phyloP scores from a whole-genome alignment of 2,888 invertebrate genomes.

The Plagiodera versicolora region DNA sequence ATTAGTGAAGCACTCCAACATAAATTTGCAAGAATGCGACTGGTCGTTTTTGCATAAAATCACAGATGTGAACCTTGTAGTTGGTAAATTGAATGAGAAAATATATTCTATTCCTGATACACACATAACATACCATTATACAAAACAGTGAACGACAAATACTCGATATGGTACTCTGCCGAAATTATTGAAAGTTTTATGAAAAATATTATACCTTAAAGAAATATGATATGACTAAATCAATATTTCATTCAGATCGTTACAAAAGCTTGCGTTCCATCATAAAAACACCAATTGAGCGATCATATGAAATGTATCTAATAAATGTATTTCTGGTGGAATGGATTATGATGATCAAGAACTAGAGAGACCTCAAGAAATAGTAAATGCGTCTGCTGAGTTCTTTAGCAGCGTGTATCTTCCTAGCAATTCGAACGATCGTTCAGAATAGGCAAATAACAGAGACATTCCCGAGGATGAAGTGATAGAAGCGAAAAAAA shows the following conservation, averaged over 20 bases:
- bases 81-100: background rate
- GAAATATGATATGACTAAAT: background rate
- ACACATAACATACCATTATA: too few species aligned
- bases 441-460: background rate
- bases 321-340: background rate
- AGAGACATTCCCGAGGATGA: conserved; percentile 5
- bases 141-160: background rate
- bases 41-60: background rate
- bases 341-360: too few species aligned
- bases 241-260: background rate
- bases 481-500: conserved; percentile 2
- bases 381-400: too few species aligned
- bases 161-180: background rate
- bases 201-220: background rate
- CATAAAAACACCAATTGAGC: background rate
- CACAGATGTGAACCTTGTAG: background rate
- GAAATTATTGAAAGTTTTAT: conserved; percentile 1
- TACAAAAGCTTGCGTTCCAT: background rate
- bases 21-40: background rate
- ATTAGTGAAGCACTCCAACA: too few species aligned
- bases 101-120: conserved; percentile 6
- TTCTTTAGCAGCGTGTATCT: background rate
- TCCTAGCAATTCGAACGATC: background rate
- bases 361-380: too few species aligned
- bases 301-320: too few species aligned